phyloP scores from a whole-genome alignment of 2,888 invertebrate genomes.

The Abrostola triplasia region DNA sequence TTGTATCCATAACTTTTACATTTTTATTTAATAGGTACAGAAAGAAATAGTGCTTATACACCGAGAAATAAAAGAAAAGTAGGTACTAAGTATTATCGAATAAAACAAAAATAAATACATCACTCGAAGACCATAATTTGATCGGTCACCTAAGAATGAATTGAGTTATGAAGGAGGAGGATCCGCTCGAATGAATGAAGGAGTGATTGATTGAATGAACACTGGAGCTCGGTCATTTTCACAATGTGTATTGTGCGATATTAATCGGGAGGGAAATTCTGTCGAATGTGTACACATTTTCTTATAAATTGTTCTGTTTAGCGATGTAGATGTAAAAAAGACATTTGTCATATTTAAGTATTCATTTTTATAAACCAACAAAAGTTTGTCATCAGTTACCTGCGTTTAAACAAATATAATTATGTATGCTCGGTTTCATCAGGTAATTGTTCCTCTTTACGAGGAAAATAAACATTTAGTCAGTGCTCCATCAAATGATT shows the following conservation, averaged over 20 bases:
- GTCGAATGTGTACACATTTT: slow-evolving; percentile 24
- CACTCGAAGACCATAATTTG: slow-evolving; percentile 13
- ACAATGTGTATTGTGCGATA: slow-evolving; percentile 43
- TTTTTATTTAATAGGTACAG: no score
- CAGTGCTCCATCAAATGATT: no score
- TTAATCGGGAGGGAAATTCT: slow-evolving; percentile 50
- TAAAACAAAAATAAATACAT: neutral
- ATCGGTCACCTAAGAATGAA: slow-evolving; percentile 30
- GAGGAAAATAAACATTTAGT: no score
- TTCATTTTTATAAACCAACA: no score
- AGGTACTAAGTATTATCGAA: neutral
- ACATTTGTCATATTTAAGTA: no score
- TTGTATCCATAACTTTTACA: no score
- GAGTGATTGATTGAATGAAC: slow-evolving; percentile 62
- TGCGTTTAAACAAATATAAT: no score
- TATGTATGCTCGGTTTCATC: no score
- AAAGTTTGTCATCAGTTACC: no score
- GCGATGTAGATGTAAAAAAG: neutral
- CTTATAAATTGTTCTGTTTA: slow-evolving; percentile 18
- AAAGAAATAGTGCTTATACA: no score
- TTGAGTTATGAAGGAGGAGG: slow-evolving; percentile 47
- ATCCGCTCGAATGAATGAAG: slow-evolving; percentile 52
- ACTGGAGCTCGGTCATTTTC: slow-evolving; percentile 41
- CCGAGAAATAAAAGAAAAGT: neutral
- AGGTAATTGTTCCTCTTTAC: no score